Evolutionary conservation across 2,113 vertebrate genomes (phyloP).

Genomic region (Lamprologus tigripictilis): DNA sequence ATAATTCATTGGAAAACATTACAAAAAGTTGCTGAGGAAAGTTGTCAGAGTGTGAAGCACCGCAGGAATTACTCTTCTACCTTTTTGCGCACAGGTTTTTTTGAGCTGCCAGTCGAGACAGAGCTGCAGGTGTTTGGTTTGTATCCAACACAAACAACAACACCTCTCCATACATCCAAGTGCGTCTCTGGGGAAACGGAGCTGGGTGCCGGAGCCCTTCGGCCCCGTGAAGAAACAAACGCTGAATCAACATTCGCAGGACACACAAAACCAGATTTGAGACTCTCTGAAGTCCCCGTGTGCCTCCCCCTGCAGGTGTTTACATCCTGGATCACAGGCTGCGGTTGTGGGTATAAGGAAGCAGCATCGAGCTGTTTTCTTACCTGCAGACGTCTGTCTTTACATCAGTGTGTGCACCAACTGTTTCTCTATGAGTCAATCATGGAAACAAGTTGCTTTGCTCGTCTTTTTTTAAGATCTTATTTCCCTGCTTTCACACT

Average conservation of each 20-base stretch:
- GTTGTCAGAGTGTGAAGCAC: conserved; percentile 17
- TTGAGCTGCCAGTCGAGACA: conserved; percentile 41
- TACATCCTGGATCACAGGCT: not conserved
- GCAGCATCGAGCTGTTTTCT: not conserved
- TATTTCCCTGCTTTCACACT: not conserved
- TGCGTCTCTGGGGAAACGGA: not conserved
- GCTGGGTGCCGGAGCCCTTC: not conserved
- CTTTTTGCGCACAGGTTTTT: not conserved
- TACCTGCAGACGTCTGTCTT: not conserved
- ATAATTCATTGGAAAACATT: conserved; percentile 33
- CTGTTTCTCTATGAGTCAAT: not conserved
- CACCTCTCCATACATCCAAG: not conserved
- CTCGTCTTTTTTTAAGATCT: not conserved
- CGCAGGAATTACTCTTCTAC: not conserved
- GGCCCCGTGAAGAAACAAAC: not conserved
- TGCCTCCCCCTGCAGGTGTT: conserved; percentile 9
- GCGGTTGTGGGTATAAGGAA: not conserved
- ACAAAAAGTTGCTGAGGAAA: conserved; percentile 19
- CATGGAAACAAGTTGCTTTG: not conserved
- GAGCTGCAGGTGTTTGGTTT: conserved; percentile 12
- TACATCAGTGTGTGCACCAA: not conserved
- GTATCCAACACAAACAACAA: conserved; percentile 3
- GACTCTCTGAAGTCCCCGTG: not conserved
- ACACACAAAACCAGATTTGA: not conserved
- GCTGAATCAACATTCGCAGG: not conserved